Evolutionary conservation across 2,888 invertebrate species (phyloP).

Genomic region (Ernsta delagoae): DNA sequence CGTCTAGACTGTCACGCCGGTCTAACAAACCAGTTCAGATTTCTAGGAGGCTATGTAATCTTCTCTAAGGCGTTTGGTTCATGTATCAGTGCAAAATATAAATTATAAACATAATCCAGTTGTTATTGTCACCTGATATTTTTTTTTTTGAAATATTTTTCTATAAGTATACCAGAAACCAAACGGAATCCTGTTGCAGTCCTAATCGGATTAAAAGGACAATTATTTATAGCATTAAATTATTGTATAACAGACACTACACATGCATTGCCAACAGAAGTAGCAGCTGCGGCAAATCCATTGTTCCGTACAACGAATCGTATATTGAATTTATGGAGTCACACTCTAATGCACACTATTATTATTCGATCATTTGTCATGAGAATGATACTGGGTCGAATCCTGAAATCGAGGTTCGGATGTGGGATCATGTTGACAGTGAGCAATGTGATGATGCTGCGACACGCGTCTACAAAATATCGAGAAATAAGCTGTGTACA

Average conservation of each 20-base stretch:
- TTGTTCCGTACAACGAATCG: conserved; percentile 54
- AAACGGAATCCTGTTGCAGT: no score
- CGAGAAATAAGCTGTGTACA: not conserved
- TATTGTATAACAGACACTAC: conserved; percentile 12
- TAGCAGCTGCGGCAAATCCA: conserved; percentile 40
- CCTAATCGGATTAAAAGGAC: conserved; percentile 29
- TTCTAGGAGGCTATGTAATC: not conserved
- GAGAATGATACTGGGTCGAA: conserved; percentile 52
- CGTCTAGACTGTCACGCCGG: conserved; percentile 1
- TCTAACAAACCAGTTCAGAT: conserved; percentile 4
- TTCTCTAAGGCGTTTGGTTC: not conserved
- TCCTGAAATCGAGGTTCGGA: conserved; percentile 47
- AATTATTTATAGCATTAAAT: conserved; percentile 31
- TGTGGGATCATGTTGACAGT: conserved; percentile 26
- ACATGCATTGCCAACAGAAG: conserved; percentile 4
- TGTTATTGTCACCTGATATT: no score
- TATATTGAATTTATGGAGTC: conserved; percentile 62
- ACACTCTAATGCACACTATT: conserved; percentile 59
- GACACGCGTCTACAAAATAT: not conserved
- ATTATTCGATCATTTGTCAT: conserved; percentile 56
- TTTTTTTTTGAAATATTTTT: no score
- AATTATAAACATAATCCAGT: no score
- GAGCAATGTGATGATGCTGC: not conserved
- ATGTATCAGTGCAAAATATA: no score
- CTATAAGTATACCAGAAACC: not conserved